phyloP scores from a whole-genome alignment of 2,888 invertebrate species.

The Gisinianus flammeolus region DNA sequence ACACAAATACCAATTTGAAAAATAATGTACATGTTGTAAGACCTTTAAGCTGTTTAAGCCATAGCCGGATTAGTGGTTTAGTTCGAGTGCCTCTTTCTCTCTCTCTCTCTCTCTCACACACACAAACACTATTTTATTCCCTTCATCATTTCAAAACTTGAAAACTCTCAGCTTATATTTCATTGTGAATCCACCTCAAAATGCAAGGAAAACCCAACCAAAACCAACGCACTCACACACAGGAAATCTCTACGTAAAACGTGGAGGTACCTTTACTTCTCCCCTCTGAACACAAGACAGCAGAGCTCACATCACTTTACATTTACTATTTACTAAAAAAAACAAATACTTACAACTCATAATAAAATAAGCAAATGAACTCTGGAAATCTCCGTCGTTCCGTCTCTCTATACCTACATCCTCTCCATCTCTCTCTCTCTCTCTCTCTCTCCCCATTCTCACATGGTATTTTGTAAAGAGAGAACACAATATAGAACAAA shows the following conservation, averaged over 20 bases:
- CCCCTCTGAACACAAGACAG: no score
- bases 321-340: no score
- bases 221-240: no score
- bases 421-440: neutral
- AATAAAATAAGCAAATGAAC: neutral
- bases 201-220: no score
- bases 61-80: constrained; percentile 37
- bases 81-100: constrained; percentile 17
- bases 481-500: no score
- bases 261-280: no score
- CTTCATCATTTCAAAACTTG: neutral
- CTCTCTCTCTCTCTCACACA: neutral
- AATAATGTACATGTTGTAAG: constrained; percentile 32
- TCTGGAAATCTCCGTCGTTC: no score
- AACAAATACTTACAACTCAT: neutral
- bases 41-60: constrained; percentile 36
- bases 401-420: neutral
- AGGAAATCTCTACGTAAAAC: no score
- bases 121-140: constrained; percentile 3
- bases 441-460: neutral
- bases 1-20: constrained; percentile 33
- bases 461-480: no score
- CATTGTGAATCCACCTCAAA: no score
- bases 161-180: no score
- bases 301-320: no score